These are phyloP conservation scores for Heliconius melpomene DNA, from an alignment of 1,140 invertebrate species.

Conservation along the genomic window DNA sequence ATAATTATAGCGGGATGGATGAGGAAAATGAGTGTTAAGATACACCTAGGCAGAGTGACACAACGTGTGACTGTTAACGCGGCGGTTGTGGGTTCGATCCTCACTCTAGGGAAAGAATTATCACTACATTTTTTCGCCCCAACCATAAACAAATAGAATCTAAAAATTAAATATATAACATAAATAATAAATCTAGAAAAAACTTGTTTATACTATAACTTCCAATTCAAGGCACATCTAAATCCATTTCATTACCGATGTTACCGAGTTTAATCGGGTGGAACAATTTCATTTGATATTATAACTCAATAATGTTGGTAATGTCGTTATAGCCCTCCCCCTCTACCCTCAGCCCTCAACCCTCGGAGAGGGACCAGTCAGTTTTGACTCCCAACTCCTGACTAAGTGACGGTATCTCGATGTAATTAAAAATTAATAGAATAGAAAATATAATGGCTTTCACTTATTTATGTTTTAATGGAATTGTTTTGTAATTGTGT, in stretches of 20 bases:
- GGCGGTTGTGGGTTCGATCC: too few species aligned
- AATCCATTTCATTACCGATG: constrained; percentile 22
- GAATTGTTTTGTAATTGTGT: background rate
- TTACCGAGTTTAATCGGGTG: constrained; percentile 51
- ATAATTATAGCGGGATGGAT: too few species aligned
- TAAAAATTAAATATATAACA: background rate
- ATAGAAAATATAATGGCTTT: constrained; percentile 32
- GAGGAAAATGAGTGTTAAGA: background rate
- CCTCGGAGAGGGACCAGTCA: constrained; percentile 35
- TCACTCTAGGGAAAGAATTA: too few species aligned
- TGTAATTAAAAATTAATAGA: constrained; percentile 50
- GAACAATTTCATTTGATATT: constrained; percentile 50
- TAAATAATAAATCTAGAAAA: background rate
- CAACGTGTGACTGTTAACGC: too few species aligned
- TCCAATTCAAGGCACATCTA: background rate
- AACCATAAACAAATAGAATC: background rate
- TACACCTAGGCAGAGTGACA: too few species aligned
- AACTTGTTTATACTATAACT: constrained; percentile 9
- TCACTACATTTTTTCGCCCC: too few species aligned
- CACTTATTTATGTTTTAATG: background rate
- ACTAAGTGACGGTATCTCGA: constrained; percentile 28
- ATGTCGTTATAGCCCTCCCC: constrained; percentile 41
- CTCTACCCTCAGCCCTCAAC: constrained; percentile 33
- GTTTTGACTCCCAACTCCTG: constrained; percentile 24
- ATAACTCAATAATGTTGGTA: constrained; percentile 47